Base-by-base conservation (phyloP, 2,888 invertebrate species). In the Lycaena phlaeas region DNA sequence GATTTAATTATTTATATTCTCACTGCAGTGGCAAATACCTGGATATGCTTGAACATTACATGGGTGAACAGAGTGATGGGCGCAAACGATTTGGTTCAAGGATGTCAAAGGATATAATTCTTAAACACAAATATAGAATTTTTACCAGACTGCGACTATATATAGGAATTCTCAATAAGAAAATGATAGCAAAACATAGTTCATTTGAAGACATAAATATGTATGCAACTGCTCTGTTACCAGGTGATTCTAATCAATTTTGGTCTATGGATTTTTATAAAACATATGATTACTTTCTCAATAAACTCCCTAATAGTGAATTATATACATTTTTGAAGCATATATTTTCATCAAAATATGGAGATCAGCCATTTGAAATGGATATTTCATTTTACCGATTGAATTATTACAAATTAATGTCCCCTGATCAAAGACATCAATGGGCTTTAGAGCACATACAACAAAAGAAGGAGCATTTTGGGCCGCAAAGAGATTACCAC, bases 361-460 rank as follows among this genome's bases (percentile, higher is more conserved):
- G 60, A 1, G 44, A 40, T 5, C 43, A 58, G 44, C 42, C 49
- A 39, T 72, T 73, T 50, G 72, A 73, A 54, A 64, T 53, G 46
- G 38, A 28, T 7, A 25, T 41, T n/a, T 7, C 45, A 0, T 75
- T 74, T 47, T 64, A 62, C 47, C 12, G 49, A 0, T 42, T 39
- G 3, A 22, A 50, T 1, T 62, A 53, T 39, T 65, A 59, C 42
- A 42, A 52, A 17, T 42, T 69, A 11, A 63, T 75, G 55, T 62
- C 63, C 4, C 1, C n/a, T 18, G 51, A 58, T 12, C 59, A 70
- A 38, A 56, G 43, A 44, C 66, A 73, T 52, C 27, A 40, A 28
- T 74, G 73, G 73, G 70, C 71, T n/a, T 44, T 69, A 11, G 43
- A 48, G 14, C 61, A 74, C 25, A 46, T 73, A 39, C 54, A 60